phyloP scores from a whole-genome alignment of 2,797 vertebrate species.

The Lacerta viridis region DNA sequence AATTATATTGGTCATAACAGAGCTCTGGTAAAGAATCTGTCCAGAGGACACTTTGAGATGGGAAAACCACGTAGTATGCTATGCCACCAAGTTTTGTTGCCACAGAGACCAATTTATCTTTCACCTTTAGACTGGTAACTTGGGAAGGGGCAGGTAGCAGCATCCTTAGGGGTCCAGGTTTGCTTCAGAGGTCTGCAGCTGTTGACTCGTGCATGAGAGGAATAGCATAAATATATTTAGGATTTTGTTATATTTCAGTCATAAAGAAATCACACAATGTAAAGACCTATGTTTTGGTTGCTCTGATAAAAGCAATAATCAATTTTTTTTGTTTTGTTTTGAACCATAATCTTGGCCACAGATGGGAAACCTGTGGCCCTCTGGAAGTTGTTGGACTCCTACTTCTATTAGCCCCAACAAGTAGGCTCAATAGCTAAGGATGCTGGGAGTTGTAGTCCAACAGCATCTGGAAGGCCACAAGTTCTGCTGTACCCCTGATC shows the following conservation, averaged over 20 bases:
- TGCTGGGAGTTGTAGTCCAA: too few relatives aligned
- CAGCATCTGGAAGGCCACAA: too few relatives aligned
- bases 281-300: neutral
- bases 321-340: neutral
- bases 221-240: neutral
- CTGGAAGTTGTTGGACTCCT: too few relatives aligned
- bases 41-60: neutral
- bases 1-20: neutral
- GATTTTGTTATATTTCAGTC: neutral
- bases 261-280: conserved; percentile 25
- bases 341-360: neutral
- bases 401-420: too few relatives aligned
- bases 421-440: too few relatives aligned
- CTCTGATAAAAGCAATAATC: neutral
- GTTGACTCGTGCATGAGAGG: neutral
- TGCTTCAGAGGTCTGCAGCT: neutral
- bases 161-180: neutral
- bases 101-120: neutral
- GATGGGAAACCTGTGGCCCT: too few relatives aligned
- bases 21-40: too few relatives aligned
- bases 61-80: neutral
- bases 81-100: neutral
- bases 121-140: neutral
- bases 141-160: neutral
- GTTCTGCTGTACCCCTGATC: neutral